Evolutionary conservation across 2,888 invertebrate species (phyloP).

Genomic region (Tinea pellionella): DNA sequence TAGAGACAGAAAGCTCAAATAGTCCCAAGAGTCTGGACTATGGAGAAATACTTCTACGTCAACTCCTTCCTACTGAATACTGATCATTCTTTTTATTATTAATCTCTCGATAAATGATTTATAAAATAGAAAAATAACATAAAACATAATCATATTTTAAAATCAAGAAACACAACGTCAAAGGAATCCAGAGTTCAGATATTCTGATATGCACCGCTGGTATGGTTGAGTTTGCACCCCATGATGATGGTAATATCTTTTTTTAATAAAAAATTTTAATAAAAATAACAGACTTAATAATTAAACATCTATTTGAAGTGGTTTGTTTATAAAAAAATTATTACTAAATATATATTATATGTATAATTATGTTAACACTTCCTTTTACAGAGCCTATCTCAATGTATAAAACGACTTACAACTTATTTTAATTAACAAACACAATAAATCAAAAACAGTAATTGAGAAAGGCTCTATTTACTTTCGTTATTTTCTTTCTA

Average conservation of each 20-base stretch:
- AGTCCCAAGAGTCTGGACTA: conserved; percentile 37
- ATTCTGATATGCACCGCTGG: conserved; percentile 64
- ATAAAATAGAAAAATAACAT: neutral
- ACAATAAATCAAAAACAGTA: neutral
- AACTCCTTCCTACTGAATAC: neutral
- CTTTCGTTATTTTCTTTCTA: neutral
- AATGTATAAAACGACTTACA: neutral
- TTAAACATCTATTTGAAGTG: no score
- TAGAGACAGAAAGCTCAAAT: conserved; percentile 51
- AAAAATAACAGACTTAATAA: no score
- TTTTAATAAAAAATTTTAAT: conserved; percentile 20
- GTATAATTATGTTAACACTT: no score
- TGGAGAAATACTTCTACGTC: conserved; percentile 6
- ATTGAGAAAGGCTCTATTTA: neutral
- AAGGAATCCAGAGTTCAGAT: neutral
- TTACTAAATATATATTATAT: no score
- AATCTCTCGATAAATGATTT: neutral
- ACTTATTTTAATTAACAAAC: neutral
- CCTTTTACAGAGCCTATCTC: neutral
- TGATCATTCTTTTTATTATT: neutral
- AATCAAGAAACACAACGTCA: neutral
- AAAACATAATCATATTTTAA: neutral
- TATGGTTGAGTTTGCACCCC: conserved; percentile 58
- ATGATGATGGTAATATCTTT: conserved; percentile 38
- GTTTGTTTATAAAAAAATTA: no score